Percentiles rank a stretch among this genome's conserved stretches.
Evolutionary conservation across 2,113 vertebrate genomes (phyloP).

Genomic region (Motacilla tschutschensis): DNA sequence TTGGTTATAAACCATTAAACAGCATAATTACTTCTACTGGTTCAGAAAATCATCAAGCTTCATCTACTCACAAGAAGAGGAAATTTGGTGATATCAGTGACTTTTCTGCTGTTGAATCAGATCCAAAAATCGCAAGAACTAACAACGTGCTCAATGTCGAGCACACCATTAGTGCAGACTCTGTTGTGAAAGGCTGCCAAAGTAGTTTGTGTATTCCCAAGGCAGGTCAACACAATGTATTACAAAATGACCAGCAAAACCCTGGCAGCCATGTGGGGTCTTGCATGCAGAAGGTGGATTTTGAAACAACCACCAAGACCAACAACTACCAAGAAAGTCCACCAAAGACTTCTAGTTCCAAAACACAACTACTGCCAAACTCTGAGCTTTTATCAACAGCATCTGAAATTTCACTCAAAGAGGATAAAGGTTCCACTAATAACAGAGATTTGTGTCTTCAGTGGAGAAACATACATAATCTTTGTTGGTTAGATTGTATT

Average conservation of each 20-base stretch:
- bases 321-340: not conserved
- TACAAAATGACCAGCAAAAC: not conserved
- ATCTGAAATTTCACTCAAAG: not conserved
- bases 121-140: constrained; percentile 66
- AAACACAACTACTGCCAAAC: not conserved
- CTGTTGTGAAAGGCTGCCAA: not conserved
- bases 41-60: constrained; percentile 48
- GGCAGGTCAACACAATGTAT: not conserved
- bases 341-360: not conserved
- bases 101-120: constrained; percentile 14
- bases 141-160: not conserved
- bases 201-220: not conserved
- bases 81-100: constrained; percentile 43
- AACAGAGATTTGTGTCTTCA: constrained; percentile 70
- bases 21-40: constrained; percentile 76
- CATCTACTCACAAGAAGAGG: constrained; percentile 70
- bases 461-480: constrained; percentile 80
- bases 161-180: not conserved
- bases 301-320: not conserved
- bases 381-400: not conserved
- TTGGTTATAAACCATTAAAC: constrained; percentile 84
- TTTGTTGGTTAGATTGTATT: constrained; percentile 91
- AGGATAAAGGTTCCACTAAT: not conserved
- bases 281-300: not conserved
- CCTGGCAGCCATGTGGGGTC: not conserved